Evolutionary conservation across 2,797 vertebrate species (phyloP), one percentile per base, ranked within the genome.

Genomic region (Lateolabrax maculatus): DNA sequence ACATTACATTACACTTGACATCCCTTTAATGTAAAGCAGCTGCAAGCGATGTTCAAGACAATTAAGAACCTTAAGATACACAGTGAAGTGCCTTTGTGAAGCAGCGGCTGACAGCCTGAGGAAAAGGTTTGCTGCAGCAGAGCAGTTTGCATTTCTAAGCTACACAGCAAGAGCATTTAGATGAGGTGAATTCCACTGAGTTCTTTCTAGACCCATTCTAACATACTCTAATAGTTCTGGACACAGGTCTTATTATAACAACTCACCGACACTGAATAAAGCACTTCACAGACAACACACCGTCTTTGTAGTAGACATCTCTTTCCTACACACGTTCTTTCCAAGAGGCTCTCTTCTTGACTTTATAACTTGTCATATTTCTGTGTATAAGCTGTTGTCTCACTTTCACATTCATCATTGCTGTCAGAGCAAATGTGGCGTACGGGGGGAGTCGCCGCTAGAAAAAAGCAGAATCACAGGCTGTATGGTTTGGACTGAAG

Each of bases 371-470:
- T 72, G 77, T 84, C 83, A 73, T 81, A 79, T 84, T 84, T 60
- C 78, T 34, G 46, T 63, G 51, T 53, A 70, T 71, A 58, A 66
- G 55, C 72, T 83, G 75, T 84, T 82, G 78, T 84, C 77, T 73
- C 67, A 41, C 71, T 84, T 80, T 70, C 77, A 76, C 91, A 91
- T 92, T 81, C 83, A 92, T 93, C 92, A 92, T 43, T 65, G 67
- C 86, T 90, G 88, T 91, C 91, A 88, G 77, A 84, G 76, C 66
- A 80, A 88, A 79, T 85, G 85, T 84, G 84, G 79, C 77, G 60
- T 84, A 77, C 65, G 80, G 69, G 80, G 67, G 61, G 56, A 84
- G 79, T 51, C 27, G 4, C 79, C 79, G 83, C 89, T 85, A 83
- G n/a, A n/a, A 88, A 88, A 82, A 75, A 43, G 87, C 88, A 84